These are phyloP conservation scores for Hymenopus coronatus DNA, from an alignment of 2,888 invertebrate species.

Conservation along the genomic window DNA sequence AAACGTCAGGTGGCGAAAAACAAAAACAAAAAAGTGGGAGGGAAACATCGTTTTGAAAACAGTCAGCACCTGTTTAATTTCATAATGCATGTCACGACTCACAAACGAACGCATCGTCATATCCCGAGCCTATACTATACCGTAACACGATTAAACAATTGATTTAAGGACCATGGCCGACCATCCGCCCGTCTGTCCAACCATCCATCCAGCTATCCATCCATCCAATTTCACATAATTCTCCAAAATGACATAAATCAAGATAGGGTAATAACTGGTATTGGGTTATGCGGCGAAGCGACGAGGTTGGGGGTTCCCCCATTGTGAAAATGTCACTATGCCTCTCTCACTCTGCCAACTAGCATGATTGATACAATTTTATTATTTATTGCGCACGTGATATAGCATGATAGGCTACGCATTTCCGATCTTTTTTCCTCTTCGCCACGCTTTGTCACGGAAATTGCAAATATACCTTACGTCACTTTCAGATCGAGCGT, in stretches of 20 bases:
- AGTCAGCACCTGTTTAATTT: neutral
- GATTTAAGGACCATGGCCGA: neutral
- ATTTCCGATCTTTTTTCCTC: neutral
- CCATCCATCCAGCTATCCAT: neutral
- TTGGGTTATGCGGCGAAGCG: neutral
- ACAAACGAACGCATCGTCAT: neutral
- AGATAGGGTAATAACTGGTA: slow-evolving; percentile 9
- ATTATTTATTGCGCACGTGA: neutral
- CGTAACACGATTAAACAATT: slow-evolving; percentile 9
- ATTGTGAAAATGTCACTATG: neutral
- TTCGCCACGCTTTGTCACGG: neutral
- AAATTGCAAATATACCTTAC: neutral
- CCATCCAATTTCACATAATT: slow-evolving; percentile 8
- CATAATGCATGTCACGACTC: neutral
- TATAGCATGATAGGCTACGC: slow-evolving; percentile 16
- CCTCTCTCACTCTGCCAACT: neutral
- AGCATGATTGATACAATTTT: slow-evolving; percentile 3
- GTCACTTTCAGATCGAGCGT: neutral
- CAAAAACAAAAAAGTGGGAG: neutral
- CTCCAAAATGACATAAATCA: slow-evolving; percentile 12
- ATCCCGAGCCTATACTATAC: neutral
- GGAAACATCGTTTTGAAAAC: neutral
- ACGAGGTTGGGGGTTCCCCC: neutral
- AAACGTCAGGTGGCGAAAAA: neutral
- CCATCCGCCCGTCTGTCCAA: neutral